These are phyloP conservation scores for Gymnothorax reevesii DNA, from an alignment of 2,797 vertebrate species.

Conservation along the genomic window DNA sequence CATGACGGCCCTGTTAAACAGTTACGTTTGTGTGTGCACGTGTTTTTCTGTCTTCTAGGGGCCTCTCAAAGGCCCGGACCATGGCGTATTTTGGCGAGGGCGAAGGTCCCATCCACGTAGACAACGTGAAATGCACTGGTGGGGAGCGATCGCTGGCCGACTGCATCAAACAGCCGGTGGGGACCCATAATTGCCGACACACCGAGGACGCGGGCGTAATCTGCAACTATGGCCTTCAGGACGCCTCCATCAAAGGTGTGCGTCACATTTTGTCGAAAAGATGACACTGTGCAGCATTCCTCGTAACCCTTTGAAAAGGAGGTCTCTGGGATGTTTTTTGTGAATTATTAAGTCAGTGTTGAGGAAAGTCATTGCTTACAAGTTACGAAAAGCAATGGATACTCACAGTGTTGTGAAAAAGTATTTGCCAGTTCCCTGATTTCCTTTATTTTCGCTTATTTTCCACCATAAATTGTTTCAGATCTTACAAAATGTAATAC, in stretches of 20 bases:
- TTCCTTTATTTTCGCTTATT: too few relatives aligned
- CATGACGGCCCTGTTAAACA: not conserved
- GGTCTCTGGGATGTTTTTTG: too few relatives aligned
- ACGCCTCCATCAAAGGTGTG: slow-evolving; percentile 63
- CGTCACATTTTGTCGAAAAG: not conserved
- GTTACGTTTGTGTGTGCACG: not conserved
- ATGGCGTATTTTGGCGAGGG: slow-evolving; percentile 98
- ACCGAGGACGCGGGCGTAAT: slow-evolving; percentile 95
- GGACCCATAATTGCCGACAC: slow-evolving; percentile 93
- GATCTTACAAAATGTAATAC: too few relatives aligned
- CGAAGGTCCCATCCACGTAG: slow-evolving; percentile 87
- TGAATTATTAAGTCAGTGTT: too few relatives aligned
- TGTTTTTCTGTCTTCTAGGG: slow-evolving; percentile 65
- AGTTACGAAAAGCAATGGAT: too few relatives aligned
- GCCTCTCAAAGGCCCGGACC: slow-evolving; percentile 83
- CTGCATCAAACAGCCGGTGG: slow-evolving; percentile 88
- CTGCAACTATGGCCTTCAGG: slow-evolving; percentile 80
- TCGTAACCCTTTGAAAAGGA: not conserved
- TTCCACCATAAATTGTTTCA: too few relatives aligned
- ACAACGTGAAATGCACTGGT: slow-evolving; percentile 90
- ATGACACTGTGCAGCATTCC: not conserved
- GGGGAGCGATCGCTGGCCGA: slow-evolving; percentile 82
- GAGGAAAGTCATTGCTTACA: too few relatives aligned
- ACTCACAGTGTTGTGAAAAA: too few relatives aligned
- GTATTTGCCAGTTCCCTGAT: too few relatives aligned